These are phyloP conservation scores for Pterobdella sp. DNA, from an alignment of 2,888 invertebrate species.

Conservation along the genomic window DNA sequence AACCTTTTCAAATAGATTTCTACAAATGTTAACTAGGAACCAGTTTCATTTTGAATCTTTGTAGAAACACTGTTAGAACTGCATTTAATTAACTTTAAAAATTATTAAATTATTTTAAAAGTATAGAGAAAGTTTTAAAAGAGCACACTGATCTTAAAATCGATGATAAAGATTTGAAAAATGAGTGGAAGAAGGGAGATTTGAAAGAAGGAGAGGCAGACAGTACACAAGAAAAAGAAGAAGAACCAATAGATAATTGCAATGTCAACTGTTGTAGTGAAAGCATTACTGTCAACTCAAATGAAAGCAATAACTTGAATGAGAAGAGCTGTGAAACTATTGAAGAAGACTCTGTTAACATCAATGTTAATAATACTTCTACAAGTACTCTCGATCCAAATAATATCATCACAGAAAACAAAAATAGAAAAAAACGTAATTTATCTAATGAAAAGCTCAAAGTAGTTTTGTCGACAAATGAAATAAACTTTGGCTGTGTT, in stretches of 20 bases:
- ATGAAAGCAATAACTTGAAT: neutral
- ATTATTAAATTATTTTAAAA: too few species aligned
- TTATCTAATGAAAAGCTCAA: neutral
- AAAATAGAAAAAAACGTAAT: neutral
- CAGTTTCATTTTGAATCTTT: too few species aligned
- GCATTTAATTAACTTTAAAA: too few species aligned
- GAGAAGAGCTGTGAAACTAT: neutral
- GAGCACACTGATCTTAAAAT: too few species aligned
- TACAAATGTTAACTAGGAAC: too few species aligned
- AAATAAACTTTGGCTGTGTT: conserved; percentile 49
- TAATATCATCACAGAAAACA: neutral
- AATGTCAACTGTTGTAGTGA: neutral
- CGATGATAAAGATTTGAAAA: neutral
- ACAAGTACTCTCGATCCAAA: neutral
- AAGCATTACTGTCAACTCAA: neutral
- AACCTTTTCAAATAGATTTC: too few species aligned
- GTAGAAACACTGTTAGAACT: too few species aligned
- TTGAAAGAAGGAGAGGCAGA: neutral
- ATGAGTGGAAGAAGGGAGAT: neutral
- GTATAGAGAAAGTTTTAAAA: too few species aligned
- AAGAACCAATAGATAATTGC: too few species aligned
- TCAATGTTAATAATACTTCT: neutral
- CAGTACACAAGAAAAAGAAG: too few species aligned
- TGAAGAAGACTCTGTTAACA: neutral
- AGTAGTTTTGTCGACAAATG: conserved; percentile 35